A percentile compares a stretch with the other conserved stretches of the same genome.
phyloP scores from a whole-genome alignment of 1,140 invertebrate genomes.

The Achatina immaculata region DNA sequence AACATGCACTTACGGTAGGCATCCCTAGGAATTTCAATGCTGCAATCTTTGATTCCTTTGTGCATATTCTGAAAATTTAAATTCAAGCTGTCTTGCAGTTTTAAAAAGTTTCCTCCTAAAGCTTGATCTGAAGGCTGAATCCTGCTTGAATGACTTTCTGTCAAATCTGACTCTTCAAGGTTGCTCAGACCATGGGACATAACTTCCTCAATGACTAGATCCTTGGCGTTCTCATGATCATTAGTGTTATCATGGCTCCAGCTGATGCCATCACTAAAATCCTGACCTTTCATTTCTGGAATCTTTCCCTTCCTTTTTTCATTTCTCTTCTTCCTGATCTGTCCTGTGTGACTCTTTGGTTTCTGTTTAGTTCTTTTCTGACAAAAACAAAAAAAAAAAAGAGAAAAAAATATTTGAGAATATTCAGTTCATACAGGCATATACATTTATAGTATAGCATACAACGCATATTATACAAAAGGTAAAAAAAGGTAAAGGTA shows the following conservation, averaged over 20 bases:
- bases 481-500: too few species aligned
- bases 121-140: not conserved
- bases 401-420: too few species aligned
- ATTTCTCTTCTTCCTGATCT: not conserved
- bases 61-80: not conserved
- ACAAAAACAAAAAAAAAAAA: not conserved
- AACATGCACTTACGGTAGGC: not conserved
- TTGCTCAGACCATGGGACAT: not conserved
- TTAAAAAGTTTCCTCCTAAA: not conserved
- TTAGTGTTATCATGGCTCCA: not conserved
- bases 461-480: too few species aligned
- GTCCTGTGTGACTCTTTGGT: not conserved
- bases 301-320: not conserved
- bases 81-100: not conserved
- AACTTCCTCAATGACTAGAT: not conserved
- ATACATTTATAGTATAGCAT: too few species aligned
- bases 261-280: not conserved
- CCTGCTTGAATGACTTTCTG: not conserved
- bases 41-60: not conserved
- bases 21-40: not conserved
- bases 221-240: not conserved
- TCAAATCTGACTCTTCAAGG: not conserved
- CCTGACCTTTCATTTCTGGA: not conserved
- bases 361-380: not conserved
- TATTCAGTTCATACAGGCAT: too few species aligned